Conservation (phyloP, 1,140 invertebrate species). For the Lordiphosa mommai region DNA sequence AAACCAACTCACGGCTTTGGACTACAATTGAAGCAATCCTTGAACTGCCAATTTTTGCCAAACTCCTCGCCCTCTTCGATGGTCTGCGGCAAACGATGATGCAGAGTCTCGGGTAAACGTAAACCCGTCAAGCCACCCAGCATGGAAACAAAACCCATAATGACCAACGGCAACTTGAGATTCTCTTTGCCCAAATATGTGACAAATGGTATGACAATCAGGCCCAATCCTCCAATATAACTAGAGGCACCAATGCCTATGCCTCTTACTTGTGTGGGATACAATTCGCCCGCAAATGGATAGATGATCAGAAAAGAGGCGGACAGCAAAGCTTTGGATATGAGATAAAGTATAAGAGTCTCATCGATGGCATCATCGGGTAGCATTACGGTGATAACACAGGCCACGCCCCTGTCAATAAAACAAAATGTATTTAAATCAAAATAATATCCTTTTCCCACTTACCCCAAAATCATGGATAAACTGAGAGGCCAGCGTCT, state of each 20-base stretch:
- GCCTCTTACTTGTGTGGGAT: conserved; percentile 91
- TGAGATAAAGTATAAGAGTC: conserved; percentile 88
- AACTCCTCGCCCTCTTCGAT: conserved; percentile 93
- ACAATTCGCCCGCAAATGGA: conserved; percentile 93
- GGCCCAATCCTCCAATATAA: conserved; percentile 91
- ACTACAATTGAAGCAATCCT: conserved; percentile 86
- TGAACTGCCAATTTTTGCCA: conserved; percentile 89
- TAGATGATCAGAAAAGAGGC: conserved; percentile 95
- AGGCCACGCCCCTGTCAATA: conserved; percentile 85
- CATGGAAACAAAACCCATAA: conserved; percentile 89
- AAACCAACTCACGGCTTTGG: conserved; percentile 81
- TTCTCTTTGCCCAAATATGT: conserved; percentile 92
- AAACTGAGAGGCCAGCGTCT: conserved; percentile 90
- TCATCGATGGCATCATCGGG: conserved; percentile 86
- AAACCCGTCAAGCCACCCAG: conserved; percentile 89
- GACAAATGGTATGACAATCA: conserved; percentile 94
- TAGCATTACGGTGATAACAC: conserved; percentile 89
- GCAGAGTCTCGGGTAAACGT: conserved; percentile 89
- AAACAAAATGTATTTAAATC: neutral
- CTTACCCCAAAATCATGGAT: conserved; percentile 86
- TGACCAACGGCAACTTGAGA: conserved; percentile 88
- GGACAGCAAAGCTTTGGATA: conserved; percentile 94
- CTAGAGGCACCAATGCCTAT: conserved; percentile 93
- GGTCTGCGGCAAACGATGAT: conserved; percentile 89
- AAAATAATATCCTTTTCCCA: neutral